These are phyloP conservation scores for Chloroceryle inda DNA, from an alignment of 2,797 vertebrate species.

Conservation along the genomic window DNA sequence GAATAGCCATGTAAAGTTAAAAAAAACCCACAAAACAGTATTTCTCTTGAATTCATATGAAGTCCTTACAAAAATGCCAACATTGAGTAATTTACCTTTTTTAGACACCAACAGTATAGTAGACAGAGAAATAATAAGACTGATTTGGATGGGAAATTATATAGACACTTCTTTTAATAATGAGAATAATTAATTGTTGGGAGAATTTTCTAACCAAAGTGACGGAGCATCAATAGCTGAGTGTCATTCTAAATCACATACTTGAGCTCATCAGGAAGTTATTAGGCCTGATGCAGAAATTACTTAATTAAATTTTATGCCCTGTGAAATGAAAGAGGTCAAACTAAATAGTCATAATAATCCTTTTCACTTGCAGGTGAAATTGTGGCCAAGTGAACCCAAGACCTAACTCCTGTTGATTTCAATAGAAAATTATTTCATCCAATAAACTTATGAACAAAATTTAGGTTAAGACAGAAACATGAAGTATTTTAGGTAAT, in stretches of 20 bases:
- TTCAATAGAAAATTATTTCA: background rate
- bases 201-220: background rate
- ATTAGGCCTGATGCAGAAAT: slow-evolving; percentile 37
- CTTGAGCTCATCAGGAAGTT: slow-evolving; percentile 10
- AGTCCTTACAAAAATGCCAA: background rate
- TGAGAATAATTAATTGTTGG: slow-evolving; percentile 3
- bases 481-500: background rate
- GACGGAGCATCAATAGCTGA: background rate
- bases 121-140: background rate
- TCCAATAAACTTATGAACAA: background rate
- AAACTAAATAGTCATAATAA: background rate
- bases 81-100: background rate
- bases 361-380: background rate
- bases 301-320: slow-evolving; percentile 45
- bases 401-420: background rate
- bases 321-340: background rate
- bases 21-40: background rate
- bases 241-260: background rate
- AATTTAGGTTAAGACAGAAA: background rate
- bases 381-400: background rate
- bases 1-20: background rate
- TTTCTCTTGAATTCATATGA: background rate
- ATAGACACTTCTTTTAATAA: background rate
- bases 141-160: background rate
- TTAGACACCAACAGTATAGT: background rate